Evolutionary conservation across 2,113 vertebrate genomes (phyloP), one percentile per base, ranked within the genome.

Genomic region (Mohoua ochrocephala): DNA sequence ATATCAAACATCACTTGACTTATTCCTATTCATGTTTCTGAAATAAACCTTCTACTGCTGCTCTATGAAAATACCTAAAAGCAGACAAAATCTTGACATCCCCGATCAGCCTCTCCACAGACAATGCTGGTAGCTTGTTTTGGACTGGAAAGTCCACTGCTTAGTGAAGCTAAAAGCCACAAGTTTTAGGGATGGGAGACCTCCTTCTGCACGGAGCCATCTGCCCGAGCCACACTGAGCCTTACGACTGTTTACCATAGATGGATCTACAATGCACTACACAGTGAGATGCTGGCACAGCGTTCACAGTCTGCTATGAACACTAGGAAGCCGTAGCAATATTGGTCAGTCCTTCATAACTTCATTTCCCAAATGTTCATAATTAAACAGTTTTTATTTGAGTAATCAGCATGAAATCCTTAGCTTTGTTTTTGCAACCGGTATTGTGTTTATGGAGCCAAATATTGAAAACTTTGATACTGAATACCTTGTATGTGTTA

Each of bases 381-480:
- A 99, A 99, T 99, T 98, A 99, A 99, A 99, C 98, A 98, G 97
- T 96, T 98, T 99, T 98, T 99, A 98, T 99, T 99, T 99, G 98
- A 99, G 98, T 97, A 98, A 98, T 97, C 99, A 99, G 99, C 98
- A 98, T 98, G 99, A 98, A 98, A 97, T 98, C 97, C 98, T 98
- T 97, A 97, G 97, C 97, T 98, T 98, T 98, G 98, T 99, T 99
- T 98, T 99, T 97, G 97, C 98, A 99, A 98, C 97, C 98, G 93
- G 98, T 98, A 98, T 98, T 97, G 97, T 99, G 98, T 99, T 99
- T 99, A 97, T 98, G 98, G 98, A 99, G 98, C 98, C 99, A 99
- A 99, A 99, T 99, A 99, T 97, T 98, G 98, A 98, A 98, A 98
- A 98, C 98, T 99, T 99, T 99, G 99, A 99, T 99, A 99, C 98